Percentiles rank a stretch among this genome's conserved stretches.
Evolutionary conservation across 92 coral and sea anemone species (phyloP).

Genomic region (Montipora capitata): DNA sequence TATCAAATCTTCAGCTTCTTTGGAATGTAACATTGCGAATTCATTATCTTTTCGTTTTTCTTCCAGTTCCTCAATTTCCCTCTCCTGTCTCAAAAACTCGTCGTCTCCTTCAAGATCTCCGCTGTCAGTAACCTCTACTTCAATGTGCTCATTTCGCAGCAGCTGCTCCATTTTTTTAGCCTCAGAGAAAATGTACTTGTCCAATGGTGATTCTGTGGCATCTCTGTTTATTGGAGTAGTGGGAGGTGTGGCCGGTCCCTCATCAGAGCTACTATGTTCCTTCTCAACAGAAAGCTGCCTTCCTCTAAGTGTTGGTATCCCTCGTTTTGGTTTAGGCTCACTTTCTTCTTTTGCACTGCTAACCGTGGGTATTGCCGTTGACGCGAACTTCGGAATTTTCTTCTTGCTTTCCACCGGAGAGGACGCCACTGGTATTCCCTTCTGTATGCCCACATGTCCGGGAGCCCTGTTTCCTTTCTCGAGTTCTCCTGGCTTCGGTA

Average conservation of each 20-base stretch:
- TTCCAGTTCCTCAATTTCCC: conserved; percentile 15
- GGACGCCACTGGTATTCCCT: conserved; percentile 20
- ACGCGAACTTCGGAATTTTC: conserved; percentile 52
- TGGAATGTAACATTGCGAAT: conserved; percentile 50
- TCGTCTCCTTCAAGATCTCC: conserved; percentile 46
- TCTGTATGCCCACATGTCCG: not conserved
- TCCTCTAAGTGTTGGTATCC: conserved; percentile 32
- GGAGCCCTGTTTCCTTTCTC: conserved; percentile 24
- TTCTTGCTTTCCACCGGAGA: conserved; percentile 39
- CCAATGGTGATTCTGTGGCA: conserved; percentile 62
- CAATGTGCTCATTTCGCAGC: conserved; percentile 84
- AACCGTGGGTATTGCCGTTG: conserved; percentile 29
- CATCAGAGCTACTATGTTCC: conserved; percentile 20
- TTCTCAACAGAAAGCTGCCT: conserved; percentile 30
- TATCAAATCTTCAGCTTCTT: conserved; percentile 74
- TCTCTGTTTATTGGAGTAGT: conserved; percentile 49
- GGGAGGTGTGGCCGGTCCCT: conserved; percentile 76
- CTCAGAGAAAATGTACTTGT: conserved; percentile 83
- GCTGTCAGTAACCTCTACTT: conserved; percentile 65
- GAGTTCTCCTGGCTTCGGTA: conserved; percentile 66
- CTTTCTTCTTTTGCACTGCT: conserved; percentile 23
- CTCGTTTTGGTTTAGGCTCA: not conserved
- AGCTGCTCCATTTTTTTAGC: conserved; percentile 89
- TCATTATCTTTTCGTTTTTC: conserved; percentile 36
- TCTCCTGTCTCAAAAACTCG: conserved; percentile 34